Percentiles rank a stretch among this genome's conserved stretches.
Evolutionary conservation across 30 jellyfish, hydroid and myxozoan species (phyloP).

Genomic region (Hydractinia echinata): DNA sequence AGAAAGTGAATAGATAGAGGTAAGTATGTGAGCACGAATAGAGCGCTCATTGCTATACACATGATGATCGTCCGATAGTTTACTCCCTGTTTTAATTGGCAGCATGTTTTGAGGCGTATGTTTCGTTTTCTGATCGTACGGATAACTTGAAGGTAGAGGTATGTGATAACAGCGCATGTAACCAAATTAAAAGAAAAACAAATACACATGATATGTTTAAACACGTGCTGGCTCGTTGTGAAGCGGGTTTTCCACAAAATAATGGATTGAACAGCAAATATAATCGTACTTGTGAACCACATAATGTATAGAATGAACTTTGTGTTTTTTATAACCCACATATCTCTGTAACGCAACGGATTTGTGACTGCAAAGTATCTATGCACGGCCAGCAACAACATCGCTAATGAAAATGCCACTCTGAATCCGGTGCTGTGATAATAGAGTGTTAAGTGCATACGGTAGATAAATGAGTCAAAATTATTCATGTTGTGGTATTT

Average conservation of each 20-base stretch:
- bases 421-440: not conserved
- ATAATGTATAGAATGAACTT: not conserved
- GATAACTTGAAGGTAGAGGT: not conserved
- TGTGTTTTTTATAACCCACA: not conserved
- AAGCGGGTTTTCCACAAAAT: not conserved
- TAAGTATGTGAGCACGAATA: conserved; percentile 1
- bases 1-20: not conserved
- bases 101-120: not conserved
- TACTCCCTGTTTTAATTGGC: not conserved
- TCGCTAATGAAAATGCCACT: not conserved
- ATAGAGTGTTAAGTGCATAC: not conserved
- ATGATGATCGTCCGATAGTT: not conserved
- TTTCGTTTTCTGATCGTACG: not conserved
- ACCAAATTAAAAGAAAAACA: not conserved
- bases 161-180: not conserved
- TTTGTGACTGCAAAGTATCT: conserved; percentile 1
- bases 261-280: not conserved
- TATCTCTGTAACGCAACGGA: not conserved
- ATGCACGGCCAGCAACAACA: conserved; percentile 2
- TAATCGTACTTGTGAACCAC: not conserved
- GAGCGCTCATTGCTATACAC: not conserved
- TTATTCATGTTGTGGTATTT: no score
- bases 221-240: not conserved
- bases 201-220: not conserved
- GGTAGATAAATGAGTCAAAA: not conserved